Evolutionary conservation across 1,140 invertebrate species (phyloP), one percentile per base, ranked within the genome.

Genomic region (Drusus annulatus): DNA sequence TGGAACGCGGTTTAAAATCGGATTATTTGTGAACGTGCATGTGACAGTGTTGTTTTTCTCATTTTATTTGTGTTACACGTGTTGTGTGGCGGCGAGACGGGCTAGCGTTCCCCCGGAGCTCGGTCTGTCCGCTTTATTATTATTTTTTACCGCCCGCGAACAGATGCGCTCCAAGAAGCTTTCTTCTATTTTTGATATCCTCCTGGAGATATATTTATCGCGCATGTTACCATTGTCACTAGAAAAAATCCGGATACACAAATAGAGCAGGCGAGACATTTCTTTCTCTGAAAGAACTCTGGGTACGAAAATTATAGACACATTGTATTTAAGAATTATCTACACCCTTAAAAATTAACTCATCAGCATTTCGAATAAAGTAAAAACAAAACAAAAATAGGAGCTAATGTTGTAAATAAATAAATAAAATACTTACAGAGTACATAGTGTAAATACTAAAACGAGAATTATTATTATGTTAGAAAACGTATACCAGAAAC

Each of bases 51-150:
- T 75, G 28, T 58, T 31, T 75, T 75, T 58, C 23, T 16, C 21
- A 13, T 75, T 58, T 56, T 58, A 16, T 58, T 56, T 54, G 36
- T 58, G 50, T 56, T n/a, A 17, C n/a, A 71, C 52, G 31, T 71
- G 77, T 56, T 17, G 69, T 52, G 36, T 58, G 15, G 51, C 69
- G 15, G 69, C 36, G 2, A 71, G 17, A 19, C 21, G n/a, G n/a
- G n/a, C n/a, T n/a, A n/a, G n/a, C n/a, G 50, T 68, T 75, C 71
- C 60, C 71, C 71, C 54, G 71, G 71, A 75, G 71, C 71, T 75
- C 16, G 7, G 16, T 65, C 15, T 65, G 25, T 50, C 19, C 50
- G n/a, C 31, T 19, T 17, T 68, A 36, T 68, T 68, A n/a, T 56
- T 21, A 17, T 60, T 60, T 23, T 31, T 45, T 45, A 45, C 36